These are phyloP conservation scores for Ctenopoma kingsleyae DNA, from an alignment of 2,797 vertebrate genomes.

Conservation along the genomic window DNA sequence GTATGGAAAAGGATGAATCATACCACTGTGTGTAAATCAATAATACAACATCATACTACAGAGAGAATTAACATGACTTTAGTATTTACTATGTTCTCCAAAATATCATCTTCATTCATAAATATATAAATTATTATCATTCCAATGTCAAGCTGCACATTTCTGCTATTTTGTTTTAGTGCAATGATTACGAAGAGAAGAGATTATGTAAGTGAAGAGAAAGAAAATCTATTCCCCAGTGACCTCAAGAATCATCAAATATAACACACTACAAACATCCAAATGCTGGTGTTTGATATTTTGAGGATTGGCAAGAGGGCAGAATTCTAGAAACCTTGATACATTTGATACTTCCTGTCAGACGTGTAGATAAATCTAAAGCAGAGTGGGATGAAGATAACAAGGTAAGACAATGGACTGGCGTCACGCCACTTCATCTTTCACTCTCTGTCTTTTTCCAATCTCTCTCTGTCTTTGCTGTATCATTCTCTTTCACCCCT, in stretches of 20 bases:
- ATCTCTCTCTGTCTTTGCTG: slow-evolving; percentile 61
- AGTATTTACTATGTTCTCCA: not conserved
- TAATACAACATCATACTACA: not conserved
- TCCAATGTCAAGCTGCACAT: not conserved
- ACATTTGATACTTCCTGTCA: slow-evolving; percentile 51
- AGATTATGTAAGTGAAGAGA: not conserved
- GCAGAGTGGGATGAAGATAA: slow-evolving; percentile 65
- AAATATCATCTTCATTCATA: slow-evolving; percentile 8
- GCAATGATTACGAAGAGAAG: not conserved
- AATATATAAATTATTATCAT: not conserved
- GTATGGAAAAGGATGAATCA: not conserved
- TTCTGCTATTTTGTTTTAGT: not conserved
- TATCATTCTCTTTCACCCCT: slow-evolving; percentile 60
- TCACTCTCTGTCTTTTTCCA: slow-evolving; percentile 53
- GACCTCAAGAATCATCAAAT: slow-evolving; percentile 43
- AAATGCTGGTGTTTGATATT: slow-evolving; percentile 26
- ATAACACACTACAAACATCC: slow-evolving; percentile 24
- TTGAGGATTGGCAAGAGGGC: slow-evolving; percentile 11
- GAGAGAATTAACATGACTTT: not conserved
- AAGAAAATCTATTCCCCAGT: slow-evolving; percentile 27
- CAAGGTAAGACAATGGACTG: slow-evolving; percentile 56
- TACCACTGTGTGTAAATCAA: not conserved
- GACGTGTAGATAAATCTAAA: slow-evolving; percentile 54
- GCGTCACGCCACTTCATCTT: slow-evolving; percentile 57
- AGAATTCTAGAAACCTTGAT: slow-evolving; percentile 32